Conservation (phyloP, 2,113 vertebrate genomes). For the Zosterops japonicus region DNA sequence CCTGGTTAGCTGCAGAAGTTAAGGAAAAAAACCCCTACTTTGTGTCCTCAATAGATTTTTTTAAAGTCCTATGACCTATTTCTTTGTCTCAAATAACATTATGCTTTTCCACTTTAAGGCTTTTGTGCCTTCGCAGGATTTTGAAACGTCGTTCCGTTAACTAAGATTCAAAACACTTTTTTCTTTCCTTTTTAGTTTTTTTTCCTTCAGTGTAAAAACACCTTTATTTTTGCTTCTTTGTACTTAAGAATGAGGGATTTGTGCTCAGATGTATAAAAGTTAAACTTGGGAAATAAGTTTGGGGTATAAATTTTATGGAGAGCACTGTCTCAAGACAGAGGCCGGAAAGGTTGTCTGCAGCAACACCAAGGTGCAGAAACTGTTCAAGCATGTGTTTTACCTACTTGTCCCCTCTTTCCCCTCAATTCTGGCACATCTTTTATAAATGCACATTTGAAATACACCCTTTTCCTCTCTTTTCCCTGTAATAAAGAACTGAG, state of each 20-base stretch:
- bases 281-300: not conserved
- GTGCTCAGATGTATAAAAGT: not conserved
- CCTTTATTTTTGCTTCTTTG: not conserved
- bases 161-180: not conserved
- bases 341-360: not conserved
- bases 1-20: constrained; percentile 2
- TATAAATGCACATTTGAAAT: not conserved
- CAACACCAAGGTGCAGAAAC: not conserved
- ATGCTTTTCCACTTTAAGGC: not conserved
- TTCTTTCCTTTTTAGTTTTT: not conserved
- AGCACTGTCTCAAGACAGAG: not conserved
- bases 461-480: not conserved
- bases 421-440: not conserved
- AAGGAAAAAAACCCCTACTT: not conserved
- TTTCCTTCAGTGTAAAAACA: not conserved
- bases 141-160: not conserved
- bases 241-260: not conserved
- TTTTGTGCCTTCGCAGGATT: not conserved
- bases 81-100: constrained; percentile 2
- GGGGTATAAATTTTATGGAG: not conserved
- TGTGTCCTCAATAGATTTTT: not conserved
- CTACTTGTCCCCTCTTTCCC: not conserved
- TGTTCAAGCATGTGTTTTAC: not conserved
- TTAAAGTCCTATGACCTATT: not conserved
- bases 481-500: not conserved